Evolutionary conservation across 2,113 vertebrate genomes (phyloP).

Genomic region (Pygoscelis antarcticus): DNA sequence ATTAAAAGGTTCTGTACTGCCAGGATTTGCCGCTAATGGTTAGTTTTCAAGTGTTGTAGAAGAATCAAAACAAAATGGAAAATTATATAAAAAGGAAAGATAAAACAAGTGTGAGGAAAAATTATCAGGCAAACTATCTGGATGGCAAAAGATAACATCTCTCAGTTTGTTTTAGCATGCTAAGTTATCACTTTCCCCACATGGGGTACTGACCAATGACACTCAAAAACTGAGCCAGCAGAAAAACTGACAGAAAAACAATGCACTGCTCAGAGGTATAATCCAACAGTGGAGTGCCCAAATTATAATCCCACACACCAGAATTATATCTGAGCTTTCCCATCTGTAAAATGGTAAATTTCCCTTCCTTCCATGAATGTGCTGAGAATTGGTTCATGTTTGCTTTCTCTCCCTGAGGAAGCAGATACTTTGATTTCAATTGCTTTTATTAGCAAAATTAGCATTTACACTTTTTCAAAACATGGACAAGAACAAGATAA

Average conservation of each 20-base stretch:
- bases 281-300: background rate
- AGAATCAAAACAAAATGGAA: background rate
- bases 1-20: background rate
- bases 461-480: background rate
- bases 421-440: background rate
- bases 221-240: background rate
- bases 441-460: background rate
- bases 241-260: background rate
- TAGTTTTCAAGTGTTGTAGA: background rate
- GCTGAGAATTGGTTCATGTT: background rate
- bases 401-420: background rate
- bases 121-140: background rate
- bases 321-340: background rate
- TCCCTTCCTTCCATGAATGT: background rate
- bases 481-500: background rate
- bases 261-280: background rate
- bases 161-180: background rate
- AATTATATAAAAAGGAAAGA: background rate
- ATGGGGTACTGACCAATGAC: background rate
- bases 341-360: background rate
- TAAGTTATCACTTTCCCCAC: background rate
- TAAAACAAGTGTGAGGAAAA: background rate
- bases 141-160: background rate
- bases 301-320: background rate
- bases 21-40: background rate